Base-by-base conservation (phyloP, 2,888 invertebrate species). In the Platycheirus albimanus region DNA sequence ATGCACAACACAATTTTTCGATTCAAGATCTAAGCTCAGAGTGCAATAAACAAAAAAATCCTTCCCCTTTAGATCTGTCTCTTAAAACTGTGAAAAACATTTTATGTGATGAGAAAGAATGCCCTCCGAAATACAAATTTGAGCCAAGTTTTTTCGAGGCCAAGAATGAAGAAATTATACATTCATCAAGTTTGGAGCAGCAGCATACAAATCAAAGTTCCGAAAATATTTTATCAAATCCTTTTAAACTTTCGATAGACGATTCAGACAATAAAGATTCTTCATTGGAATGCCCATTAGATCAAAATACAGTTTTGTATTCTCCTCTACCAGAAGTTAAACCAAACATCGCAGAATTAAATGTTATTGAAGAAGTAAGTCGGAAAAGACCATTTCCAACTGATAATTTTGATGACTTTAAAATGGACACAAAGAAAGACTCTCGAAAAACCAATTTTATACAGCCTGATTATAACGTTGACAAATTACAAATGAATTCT, bases 81-180 rank as follows among this genome's bases (percentile, higher is more conserved):
- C 96, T 97, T 51, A 97, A 97, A 90, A 97, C 97, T 1, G n/a
- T n/a, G 95, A 97, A 94, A 96, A 88, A 96, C 96, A 24, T 24
- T 84, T 24, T 85, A 85, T 83, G 10, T 10, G 3, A 28, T 6
- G 84, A 86, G 69, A 85, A 84, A 69, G 78, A 86, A 71, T 91
- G 92, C 61, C 93, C 95, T 19, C 95, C 95, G 8, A 95, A 95
- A 90, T 94, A 96, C 10, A 95, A 96, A 89, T 96, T 96, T 87
- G 93, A 94, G 38, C 96, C 96, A 0, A 94, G 96, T 88, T 96
- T 96, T 80, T 88, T 90, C 1, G 88, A 88, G 58, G 47, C 20
- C 8, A 63, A 41, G 0, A 38, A 33, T 8, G 0, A 38, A 13
- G 15, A 58, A 28, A 15, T 41, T 41, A 15, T 24, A 3, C n/a